Evolutionary conservation across 2,888 invertebrate genomes (phyloP), one percentile per base, ranked within the genome.

Genomic region (Tryphoninae sp.): DNA sequence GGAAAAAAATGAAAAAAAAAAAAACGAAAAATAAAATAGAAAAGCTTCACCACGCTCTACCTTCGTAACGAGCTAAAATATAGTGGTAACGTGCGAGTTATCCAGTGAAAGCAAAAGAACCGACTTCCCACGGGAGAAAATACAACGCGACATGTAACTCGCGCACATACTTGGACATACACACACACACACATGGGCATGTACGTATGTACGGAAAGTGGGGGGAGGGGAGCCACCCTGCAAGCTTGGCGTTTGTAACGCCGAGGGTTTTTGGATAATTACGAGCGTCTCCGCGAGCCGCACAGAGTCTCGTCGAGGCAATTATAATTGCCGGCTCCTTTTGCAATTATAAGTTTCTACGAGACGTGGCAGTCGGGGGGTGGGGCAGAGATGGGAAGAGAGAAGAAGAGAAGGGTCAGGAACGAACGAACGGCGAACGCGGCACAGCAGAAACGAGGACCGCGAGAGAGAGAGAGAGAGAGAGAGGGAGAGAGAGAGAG

Each of bases 321-420:
- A 91, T 92, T 92, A 92, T 92, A 92, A 92, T 92, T 91, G 91
- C 91, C 90, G 88, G 89, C 91, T 91, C 91, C 91, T 92, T 91
- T 92, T 88, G 91, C 91, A 92, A 92, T 92, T 92, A 92, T 91
- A 92, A 91, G 91, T 92, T 92, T 92, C 90, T 89, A 86, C 88
- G 90, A 89, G 89, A 89, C 88, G 86, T 79, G 85, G 81, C 61
- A 77, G 79, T 55, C 69, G 74, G 65, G 65, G 61, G 55, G 55
- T 62, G 26, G 65, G 61, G 55, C 2, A 62, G 26, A 62, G 40
- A 55, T 3, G 72, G 68, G 65, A 55, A 71, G 49, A 67, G 65
- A 45, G 75, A 67, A 62, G 65, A 55, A 71, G 49, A 67, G 65
- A 45, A 72, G 75, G 68, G 40, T 59, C 42, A 55, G 69, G 49